Conservation (phyloP, 37 sponge, comb jelly and placozoan species). For the Axinella damicornis region DNA sequence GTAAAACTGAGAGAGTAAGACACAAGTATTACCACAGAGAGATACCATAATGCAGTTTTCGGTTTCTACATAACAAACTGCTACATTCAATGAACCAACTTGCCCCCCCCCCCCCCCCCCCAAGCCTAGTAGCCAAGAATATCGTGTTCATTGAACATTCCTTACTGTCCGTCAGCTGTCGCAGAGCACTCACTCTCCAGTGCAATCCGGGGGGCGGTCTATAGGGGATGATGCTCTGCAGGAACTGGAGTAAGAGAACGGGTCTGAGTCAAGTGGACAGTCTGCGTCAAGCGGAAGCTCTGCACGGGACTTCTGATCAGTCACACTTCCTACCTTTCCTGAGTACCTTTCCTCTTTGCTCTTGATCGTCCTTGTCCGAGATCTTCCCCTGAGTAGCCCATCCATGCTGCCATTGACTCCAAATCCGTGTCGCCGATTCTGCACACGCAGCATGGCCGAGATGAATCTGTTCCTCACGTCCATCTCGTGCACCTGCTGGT, state of each 20-base stretch:
- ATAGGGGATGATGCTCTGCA: slow-evolving; percentile 63
- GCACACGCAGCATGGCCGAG: slow-evolving; percentile 64
- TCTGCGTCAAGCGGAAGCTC: too few relatives aligned
- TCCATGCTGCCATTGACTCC: background rate
- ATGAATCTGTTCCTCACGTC: slow-evolving; percentile 78
- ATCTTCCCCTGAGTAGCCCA: background rate
- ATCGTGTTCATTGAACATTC: background rate
- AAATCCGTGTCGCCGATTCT: slow-evolving; percentile 8
- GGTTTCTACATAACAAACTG: too few relatives aligned
- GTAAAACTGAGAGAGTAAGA: background rate
- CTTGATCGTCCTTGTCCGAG: background rate
- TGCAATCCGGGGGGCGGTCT: background rate
- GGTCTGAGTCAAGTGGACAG: too few relatives aligned
- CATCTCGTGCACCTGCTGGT: slow-evolving; percentile 16
- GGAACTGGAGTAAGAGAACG: slow-evolving; percentile 18
- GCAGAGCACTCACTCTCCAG: slow-evolving; percentile 23
- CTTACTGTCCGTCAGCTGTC: slow-evolving; percentile 50
- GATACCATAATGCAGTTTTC: too few relatives aligned
- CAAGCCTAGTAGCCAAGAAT: background rate
- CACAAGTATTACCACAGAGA: background rate
- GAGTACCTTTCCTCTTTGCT: background rate
- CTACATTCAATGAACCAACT: too few relatives aligned
- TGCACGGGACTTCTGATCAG: too few relatives aligned
- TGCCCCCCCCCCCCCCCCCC: background rate
- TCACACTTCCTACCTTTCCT: background rate